A percentile compares a stretch with the other conserved stretches of the same genome.
phyloP scores from a whole-genome alignment of 2,113 vertebrate species.

The Lepidothrix coronata region DNA sequence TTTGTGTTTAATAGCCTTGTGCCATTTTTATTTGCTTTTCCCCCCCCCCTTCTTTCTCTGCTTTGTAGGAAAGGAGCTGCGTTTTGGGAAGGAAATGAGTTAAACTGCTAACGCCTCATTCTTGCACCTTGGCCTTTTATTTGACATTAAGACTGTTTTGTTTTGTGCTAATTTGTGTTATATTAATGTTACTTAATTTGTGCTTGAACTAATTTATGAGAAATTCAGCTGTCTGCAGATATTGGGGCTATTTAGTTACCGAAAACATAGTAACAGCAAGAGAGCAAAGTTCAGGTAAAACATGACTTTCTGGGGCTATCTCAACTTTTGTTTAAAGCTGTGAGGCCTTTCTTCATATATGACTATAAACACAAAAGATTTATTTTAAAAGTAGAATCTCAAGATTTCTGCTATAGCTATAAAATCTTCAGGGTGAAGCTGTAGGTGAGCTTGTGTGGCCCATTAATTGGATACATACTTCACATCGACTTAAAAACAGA shows the following conservation, averaged over 20 bases:
- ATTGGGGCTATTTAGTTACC: not conserved
- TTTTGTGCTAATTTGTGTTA: not conserved
- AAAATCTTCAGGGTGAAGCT: not conserved
- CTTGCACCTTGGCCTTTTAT: not conserved
- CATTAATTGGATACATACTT: not conserved
- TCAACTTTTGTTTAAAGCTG: not conserved
- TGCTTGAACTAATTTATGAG: not conserved
- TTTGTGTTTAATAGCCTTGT: not conserved
- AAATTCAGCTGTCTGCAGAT: not conserved
- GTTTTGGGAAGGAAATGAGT: not conserved
- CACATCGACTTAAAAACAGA: not conserved
- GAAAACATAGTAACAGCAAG: not conserved
- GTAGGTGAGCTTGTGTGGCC: not conserved
- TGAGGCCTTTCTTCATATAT: not conserved
- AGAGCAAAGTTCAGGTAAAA: not conserved
- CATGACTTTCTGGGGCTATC: not conserved
- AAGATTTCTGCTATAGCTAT: not conserved
- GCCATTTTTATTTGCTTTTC: not conserved
- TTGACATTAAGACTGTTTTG: not conserved
- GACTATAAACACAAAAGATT: not conserved
- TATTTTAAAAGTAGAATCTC: not conserved
- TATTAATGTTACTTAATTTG: not conserved
- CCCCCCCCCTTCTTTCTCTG: rapidly evolving
- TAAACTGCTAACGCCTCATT: not conserved
- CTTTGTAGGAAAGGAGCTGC: not conserved